Conservation (phyloP, 2,797 vertebrate species). For the Acipenser oxyrinchus region DNA sequence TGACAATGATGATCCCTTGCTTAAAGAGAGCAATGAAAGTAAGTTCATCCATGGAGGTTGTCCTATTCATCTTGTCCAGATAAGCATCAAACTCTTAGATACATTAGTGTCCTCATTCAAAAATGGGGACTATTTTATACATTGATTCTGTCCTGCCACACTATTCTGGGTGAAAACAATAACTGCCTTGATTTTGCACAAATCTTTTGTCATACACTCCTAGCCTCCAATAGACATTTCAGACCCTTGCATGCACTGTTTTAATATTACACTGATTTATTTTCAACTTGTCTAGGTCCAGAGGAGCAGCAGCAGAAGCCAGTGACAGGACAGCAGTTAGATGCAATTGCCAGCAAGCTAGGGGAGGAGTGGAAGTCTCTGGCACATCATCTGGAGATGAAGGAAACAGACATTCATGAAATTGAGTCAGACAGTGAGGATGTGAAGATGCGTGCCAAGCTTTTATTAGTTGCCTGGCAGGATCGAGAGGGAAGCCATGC, state of each 20-base stretch:
- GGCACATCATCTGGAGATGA: slow-evolving; percentile 84
- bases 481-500: slow-evolving; percentile 83
- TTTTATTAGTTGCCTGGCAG: slow-evolving; percentile 93
- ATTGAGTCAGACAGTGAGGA: slow-evolving; percentile 91
- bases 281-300: slow-evolving; percentile 60
- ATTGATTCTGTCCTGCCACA: not conserved
- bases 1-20: slow-evolving; percentile 92
- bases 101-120: too few relatives aligned
- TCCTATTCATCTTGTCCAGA: too few relatives aligned
- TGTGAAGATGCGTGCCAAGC: slow-evolving; percentile 83
- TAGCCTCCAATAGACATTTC: too few relatives aligned
- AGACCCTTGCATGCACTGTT: too few relatives aligned
- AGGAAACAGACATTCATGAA: slow-evolving; percentile 77
- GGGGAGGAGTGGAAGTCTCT: slow-evolving; percentile 79
- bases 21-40: slow-evolving; percentile 97
- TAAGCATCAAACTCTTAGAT: too few relatives aligned
- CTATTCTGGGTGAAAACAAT: not conserved
- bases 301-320: slow-evolving; percentile 79
- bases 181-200: too few relatives aligned
- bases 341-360: slow-evolving; percentile 76
- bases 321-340: slow-evolving; percentile 83
- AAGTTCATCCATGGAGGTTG: slow-evolving; percentile 36
- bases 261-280: not conserved
- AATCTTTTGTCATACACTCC: too few relatives aligned
- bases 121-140: not conserved